Base-by-base conservation (phyloP, 2,797 vertebrate species). In the Poecilia wingei region DNA sequence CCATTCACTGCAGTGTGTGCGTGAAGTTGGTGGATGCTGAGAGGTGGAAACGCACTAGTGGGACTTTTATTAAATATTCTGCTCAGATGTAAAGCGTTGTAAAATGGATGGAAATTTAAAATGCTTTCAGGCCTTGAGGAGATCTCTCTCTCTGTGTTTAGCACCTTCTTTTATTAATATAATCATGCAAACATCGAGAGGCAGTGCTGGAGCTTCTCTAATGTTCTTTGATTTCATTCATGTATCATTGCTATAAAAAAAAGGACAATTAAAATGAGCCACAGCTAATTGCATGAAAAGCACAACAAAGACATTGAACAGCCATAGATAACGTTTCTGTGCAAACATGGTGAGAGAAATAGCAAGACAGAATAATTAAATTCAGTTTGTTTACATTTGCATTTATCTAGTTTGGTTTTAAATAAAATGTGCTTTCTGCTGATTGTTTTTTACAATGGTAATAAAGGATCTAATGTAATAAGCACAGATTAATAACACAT, bases 41-140 rank as follows among this genome's bases (percentile, higher is more conserved):
- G 8, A 41, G 31, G n/a, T 72, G 66, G 20, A 77, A 78, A 79
- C 68, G 75, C 28, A 76, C 31, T 1, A 59, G 71, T 13, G 49
- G 57, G 80, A 36, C 33, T 59, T 33, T 70, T 76, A 36, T 66
- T 47, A 45, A 77, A 66, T 47, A 8, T 25, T 71, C 7, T 20
- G 14, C 14, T 28, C 16, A 20, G 1, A 43, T 55, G 4, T 13
- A 28, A 46, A 46, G 43, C 31, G 18, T n/a, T n/a, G 70, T 70
- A 74, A 79, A 66, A 69, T 53, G 36, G 46, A 47, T 78, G 36
- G 12, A n/a, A 25, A 72, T 59, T n/a, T 20, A 41, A 64, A 49
- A 66, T 43, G 3, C 82, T 84, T 84, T 80, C 57, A 75, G 39
- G 28, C n/a, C 31, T 55, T 16, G 75, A 79, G 55, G 72, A 83